phyloP scores from a whole-genome alignment of 2,888 invertebrate species.

The Phlogophora meticulosa region DNA sequence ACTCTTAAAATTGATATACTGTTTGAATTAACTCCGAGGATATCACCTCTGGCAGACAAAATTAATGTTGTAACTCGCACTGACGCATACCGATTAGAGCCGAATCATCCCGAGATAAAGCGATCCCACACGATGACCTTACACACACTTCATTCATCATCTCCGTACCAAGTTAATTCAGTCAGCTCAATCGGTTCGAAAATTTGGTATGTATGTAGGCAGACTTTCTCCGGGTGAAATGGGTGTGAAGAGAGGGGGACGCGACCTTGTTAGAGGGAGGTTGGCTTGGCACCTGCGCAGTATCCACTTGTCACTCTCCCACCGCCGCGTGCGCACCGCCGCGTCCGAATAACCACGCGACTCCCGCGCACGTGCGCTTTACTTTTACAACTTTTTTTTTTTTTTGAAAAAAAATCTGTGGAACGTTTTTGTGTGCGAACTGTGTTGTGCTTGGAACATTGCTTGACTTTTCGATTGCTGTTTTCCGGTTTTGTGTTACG shows the following conservation, averaged over 20 bases:
- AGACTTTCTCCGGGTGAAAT: conserved; percentile 90
- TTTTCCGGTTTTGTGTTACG: conserved; percentile 70
- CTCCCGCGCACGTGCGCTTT: conserved; percentile 79
- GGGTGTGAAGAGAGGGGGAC: conserved; percentile 83
- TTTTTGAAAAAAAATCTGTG: conserved; percentile 67
- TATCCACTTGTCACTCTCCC: conserved; percentile 87
- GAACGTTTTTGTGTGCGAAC: conserved; percentile 81
- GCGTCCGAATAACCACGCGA: conserved; percentile 76
- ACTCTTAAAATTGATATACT: conserved; percentile 1
- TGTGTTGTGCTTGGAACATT: conserved; percentile 78
- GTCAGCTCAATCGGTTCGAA: conserved; percentile 87
- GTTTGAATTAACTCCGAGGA: conserved; percentile 3
- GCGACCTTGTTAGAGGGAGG: conserved; percentile 91
- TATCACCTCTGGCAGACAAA: conserved; percentile 18
- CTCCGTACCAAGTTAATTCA: conserved; percentile 74
- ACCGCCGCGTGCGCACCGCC: conserved; percentile 86
- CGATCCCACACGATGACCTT: conserved; percentile 71
- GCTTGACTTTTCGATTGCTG: conserved; percentile 72
- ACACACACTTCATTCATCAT: conserved; percentile 80
- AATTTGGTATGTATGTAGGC: conserved; percentile 91
- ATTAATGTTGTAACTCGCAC: conserved; percentile 31
- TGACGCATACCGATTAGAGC: conserved; percentile 39
- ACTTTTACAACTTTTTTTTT: conserved; percentile 58
- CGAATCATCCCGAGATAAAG: conserved; percentile 56
- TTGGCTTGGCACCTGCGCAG: conserved; percentile 85